Base-by-base conservation (phyloP, 2,797 vertebrate genomes). In the Rhodeus uyekii region DNA sequence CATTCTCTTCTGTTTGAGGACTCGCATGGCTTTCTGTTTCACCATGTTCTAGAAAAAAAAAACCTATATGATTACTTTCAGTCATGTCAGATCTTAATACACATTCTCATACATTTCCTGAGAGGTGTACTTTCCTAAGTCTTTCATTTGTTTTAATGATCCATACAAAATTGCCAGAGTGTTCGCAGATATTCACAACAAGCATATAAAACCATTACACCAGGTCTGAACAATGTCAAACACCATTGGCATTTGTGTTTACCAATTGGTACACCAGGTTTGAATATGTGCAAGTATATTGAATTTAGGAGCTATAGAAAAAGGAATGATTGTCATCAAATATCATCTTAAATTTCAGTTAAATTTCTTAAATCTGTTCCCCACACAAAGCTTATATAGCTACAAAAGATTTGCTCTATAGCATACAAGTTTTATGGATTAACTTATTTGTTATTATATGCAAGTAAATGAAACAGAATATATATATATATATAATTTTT, bases 1-100 rank as follows among this genome's bases (percentile, higher is more conserved):
- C 98, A 98, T 98, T 90, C 95, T 94, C 89, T 99, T 99, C 93
- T 99, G 98, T 90, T 99, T 99, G 77, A 99, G 92, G 39, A 99
- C 96, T 86, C 98, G 92, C 95, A 99, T 76, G 0, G 98, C 98
- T 89, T 99, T 99, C 93, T 99, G 98, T 89, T 99, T 99, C 69
- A 99, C 98, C 96, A 98, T 97, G 88, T 99, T 99, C 98, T 99
- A 90, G 81, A 90, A 86, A 80, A 55, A 19, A 78, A 36, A 6
- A 8, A 5, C 29, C 3, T 5, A 48, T 13, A 29, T 32, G 6
- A 22, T 50, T 72, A 48, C 2, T 29, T 8, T 46, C 71, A 34
- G 8, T 68, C 24, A 44, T n/a, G 14, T 16, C 65, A 68, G 39
- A 27, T 42, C 3, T 68, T 68, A n/a, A 68, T 68, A 67, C 36